Percentiles rank a stretch among this genome's conserved stretches.
phyloP scores from a whole-genome alignment of 2,797 vertebrate species.

The Propithecus perrieri region DNA sequence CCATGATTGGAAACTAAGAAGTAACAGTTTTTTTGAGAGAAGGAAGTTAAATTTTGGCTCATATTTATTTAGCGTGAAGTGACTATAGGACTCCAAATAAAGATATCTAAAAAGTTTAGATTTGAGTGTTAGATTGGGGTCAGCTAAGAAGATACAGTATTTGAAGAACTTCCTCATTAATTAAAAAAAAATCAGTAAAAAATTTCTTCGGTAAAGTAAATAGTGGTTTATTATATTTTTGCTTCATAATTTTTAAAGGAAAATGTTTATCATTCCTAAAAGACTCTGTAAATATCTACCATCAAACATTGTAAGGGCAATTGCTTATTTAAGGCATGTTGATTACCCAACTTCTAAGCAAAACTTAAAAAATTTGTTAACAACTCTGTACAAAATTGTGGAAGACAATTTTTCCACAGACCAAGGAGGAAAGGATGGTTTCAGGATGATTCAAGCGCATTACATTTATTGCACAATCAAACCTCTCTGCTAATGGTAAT shows the following conservation, averaged over 20 bases:
- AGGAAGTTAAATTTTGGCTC: not conserved
- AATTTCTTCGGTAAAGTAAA: not conserved
- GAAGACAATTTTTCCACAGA: no score
- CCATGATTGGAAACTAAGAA: not conserved
- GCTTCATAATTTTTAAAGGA: not conserved
- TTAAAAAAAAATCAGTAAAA: not conserved
- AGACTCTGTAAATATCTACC: not conserved
- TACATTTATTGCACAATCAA: no score
- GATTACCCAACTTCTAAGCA: not conserved
- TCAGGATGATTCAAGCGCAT: no score
- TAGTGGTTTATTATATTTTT: not conserved
- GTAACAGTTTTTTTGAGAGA: not conserved
- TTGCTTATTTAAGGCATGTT: not conserved
- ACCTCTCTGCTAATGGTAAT: no score
- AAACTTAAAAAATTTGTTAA: not conserved
- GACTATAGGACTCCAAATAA: not conserved
- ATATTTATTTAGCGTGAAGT: not conserved
- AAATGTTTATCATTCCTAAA: not conserved
- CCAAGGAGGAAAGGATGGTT: no score
- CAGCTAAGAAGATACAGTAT: not conserved
- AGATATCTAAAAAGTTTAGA: not conserved
- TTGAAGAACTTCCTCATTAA: not conserved
- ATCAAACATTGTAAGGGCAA: not conserved
- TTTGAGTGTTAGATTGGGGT: not conserved
- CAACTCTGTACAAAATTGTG: not conserved